Evolutionary conservation across 2,797 vertebrate genomes (phyloP).

Genomic region (Artibeus jamaicensis): DNA sequence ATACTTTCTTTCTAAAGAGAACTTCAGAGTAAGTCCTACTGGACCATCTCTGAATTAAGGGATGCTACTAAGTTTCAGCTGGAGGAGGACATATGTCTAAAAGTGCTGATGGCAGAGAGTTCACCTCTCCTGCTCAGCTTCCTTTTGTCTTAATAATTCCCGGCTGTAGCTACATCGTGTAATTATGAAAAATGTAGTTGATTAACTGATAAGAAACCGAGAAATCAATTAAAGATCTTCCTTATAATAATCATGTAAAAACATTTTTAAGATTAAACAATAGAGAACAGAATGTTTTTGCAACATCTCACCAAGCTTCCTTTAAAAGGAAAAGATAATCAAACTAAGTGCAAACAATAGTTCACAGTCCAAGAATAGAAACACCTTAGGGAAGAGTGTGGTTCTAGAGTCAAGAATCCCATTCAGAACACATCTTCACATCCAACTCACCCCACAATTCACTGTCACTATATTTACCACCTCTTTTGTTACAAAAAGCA

Average conservation of each 20-base stretch:
- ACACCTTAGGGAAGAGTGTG: neutral
- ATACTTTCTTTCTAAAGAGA: slow-evolving; percentile 28
- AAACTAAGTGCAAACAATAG: neutral
- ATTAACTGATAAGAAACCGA: neutral
- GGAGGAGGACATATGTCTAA: neutral
- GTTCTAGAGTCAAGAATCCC: neutral
- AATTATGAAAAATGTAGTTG: neutral
- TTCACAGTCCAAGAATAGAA: neutral
- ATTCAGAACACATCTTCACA: neutral
- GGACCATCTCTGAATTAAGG: neutral
- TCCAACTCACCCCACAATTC: neutral
- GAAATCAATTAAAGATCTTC: neutral
- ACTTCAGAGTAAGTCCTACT: neutral
- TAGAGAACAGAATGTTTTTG: neutral
- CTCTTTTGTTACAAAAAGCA: neutral
- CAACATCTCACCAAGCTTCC: neutral
- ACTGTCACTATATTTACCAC: neutral
- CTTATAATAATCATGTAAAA: neutral
- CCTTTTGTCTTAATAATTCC: neutral
- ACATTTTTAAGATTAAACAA: neutral
- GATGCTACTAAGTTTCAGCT: neutral
- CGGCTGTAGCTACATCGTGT: neutral
- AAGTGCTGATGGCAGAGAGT: neutral
- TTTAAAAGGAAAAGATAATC: slow-evolving; percentile 23
- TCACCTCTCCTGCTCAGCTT: neutral